Evolutionary conservation across 1,140 invertebrate genomes (phyloP).

Genomic region (Drosophila arawakana): DNA sequence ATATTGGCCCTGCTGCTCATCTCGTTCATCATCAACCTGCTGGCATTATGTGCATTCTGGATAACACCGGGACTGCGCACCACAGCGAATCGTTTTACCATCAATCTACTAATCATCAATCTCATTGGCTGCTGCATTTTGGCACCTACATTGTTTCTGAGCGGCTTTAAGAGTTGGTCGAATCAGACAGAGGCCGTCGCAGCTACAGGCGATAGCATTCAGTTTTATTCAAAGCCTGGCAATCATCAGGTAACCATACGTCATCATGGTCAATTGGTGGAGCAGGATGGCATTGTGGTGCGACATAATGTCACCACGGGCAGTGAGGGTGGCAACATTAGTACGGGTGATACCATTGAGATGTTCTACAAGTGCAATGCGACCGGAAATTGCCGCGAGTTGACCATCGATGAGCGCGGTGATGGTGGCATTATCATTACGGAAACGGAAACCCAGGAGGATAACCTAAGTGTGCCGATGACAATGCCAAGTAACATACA

Average conservation of each 20-base stretch:
- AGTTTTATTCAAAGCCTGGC: constrained; percentile 74
- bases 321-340: constrained; percentile 17
- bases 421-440: constrained; percentile 71
- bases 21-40: constrained; percentile 81
- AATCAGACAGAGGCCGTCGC: constrained; percentile 22
- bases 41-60: constrained; percentile 84
- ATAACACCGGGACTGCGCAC: constrained; percentile 81
- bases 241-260: constrained; percentile 76
- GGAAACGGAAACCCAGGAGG: constrained; percentile 75
- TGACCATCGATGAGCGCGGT: constrained; percentile 75
- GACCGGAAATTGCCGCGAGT: constrained; percentile 64
- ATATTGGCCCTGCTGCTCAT: constrained; percentile 81
- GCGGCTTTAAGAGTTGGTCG: constrained; percentile 38
- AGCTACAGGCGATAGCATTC: constrained; percentile 58
- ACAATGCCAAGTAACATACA: constrained; percentile 13
- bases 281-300: constrained; percentile 76
- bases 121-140: constrained; percentile 80
- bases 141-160: constrained; percentile 77
- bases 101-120: constrained; percentile 82
- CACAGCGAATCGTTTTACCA: constrained; percentile 84
- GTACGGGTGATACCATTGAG: constrained; percentile 62
- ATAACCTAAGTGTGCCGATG: constrained; percentile 58
- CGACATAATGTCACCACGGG: constrained; percentile 35
- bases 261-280: constrained; percentile 71
- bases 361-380: constrained; percentile 77